Evolutionary conservation across 1,140 invertebrate genomes (phyloP).

Genomic region (Drosophila azteca): DNA sequence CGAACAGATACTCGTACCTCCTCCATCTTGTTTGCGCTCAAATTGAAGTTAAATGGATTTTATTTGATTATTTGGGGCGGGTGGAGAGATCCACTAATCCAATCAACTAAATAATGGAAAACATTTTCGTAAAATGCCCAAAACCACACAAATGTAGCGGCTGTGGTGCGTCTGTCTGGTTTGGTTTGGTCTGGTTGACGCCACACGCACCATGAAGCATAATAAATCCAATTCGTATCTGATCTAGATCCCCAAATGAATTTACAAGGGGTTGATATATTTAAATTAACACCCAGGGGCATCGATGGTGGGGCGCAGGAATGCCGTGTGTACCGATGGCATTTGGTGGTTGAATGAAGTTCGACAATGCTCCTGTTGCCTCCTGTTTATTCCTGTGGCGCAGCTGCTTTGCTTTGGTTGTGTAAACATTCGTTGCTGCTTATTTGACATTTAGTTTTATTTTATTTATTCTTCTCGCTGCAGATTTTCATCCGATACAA

Average conservation of each 20-base stretch:
- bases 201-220: conserved; percentile 67
- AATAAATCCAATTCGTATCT: conserved; percentile 72
- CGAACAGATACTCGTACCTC: neutral
- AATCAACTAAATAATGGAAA: conserved; percentile 39
- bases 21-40: neutral
- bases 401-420: conserved; percentile 31
- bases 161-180: conserved; percentile 32
- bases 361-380: conserved; percentile 1
- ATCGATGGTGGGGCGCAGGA: neutral
- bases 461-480: conserved; percentile 59
- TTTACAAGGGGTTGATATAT: conserved; percentile 50
- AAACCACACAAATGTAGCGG: conserved; percentile 62
- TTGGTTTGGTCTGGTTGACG: conserved; percentile 35
- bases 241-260: conserved; percentile 18
- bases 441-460: conserved; percentile 78
- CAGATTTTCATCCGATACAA: conserved; percentile 72
- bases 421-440: conserved; percentile 9
- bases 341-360: conserved; percentile 24
- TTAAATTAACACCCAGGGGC: conserved; percentile 54
- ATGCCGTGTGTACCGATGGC: neutral
- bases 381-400: conserved; percentile 37
- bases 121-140: conserved; percentile 36
- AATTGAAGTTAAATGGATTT: conserved; percentile 31
- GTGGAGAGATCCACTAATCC: conserved; percentile 26
- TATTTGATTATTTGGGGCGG: conserved; percentile 5